phyloP scores from a whole-genome alignment of 2,113 vertebrate genomes.

The Pygoscelis antarcticus region DNA sequence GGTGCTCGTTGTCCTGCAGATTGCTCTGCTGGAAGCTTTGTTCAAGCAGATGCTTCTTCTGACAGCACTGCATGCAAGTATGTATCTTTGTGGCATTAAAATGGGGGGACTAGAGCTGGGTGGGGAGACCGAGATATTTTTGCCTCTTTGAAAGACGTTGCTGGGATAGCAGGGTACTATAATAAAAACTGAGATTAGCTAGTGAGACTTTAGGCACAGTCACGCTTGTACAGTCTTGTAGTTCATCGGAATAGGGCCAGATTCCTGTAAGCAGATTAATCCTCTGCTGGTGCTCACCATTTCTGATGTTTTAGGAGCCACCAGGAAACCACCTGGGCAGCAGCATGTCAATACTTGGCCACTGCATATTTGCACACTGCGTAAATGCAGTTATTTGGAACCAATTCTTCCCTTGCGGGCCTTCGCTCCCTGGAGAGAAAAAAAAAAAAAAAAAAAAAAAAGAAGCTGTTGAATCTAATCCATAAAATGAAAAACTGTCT shows the following conservation, averaged over 20 bases:
- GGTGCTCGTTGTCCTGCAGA: neutral
- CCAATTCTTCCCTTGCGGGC: rapidly evolving
- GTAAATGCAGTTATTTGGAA: neutral
- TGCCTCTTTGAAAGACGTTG: neutral
- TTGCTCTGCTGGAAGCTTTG: neutral
- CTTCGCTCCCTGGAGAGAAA: neutral
- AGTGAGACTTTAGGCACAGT: neutral
- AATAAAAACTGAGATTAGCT: neutral
- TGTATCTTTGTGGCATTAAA: neutral
- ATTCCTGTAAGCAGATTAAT: neutral
- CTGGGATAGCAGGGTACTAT: neutral
- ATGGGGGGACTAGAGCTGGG: neutral
- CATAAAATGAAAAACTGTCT: neutral
- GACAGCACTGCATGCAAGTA: neutral
- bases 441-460: neutral
- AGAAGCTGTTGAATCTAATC: neutral
- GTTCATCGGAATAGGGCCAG: neutral
- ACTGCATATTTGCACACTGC: neutral
- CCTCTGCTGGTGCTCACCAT: neutral
- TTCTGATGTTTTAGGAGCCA: neutral
- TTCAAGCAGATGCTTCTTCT: neutral
- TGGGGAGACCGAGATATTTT: neutral
- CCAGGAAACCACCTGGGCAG: neutral
- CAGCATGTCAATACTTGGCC: neutral
- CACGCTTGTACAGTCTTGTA: neutral